Evolutionary conservation across 1,140 invertebrate species (phyloP).

Genomic region (Drosophila repleta): DNA sequence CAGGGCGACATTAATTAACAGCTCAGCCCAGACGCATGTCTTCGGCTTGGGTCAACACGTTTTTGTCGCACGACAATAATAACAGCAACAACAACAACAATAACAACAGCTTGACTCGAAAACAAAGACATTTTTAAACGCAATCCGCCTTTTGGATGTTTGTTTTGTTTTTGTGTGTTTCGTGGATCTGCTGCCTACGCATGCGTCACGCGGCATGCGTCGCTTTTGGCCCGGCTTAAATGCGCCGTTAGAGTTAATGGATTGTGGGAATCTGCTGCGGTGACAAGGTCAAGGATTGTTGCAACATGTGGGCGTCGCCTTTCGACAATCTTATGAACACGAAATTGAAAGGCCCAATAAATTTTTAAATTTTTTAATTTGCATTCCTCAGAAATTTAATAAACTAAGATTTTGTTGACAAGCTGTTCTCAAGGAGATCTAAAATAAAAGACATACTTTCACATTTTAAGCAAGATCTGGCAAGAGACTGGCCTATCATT

Average conservation of each 20-base stretch:
- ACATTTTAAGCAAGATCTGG: not conserved
- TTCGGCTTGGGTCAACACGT: slow-evolving; percentile 49
- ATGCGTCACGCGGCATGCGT: slow-evolving; percentile 35
- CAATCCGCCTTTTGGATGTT: slow-evolving; percentile 47
- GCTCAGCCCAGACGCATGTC: slow-evolving; percentile 47
- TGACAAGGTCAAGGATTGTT: slow-evolving; percentile 71
- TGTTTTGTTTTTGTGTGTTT: slow-evolving; percentile 4
- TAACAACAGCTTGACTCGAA: slow-evolving; percentile 35
- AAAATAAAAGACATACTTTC: not conserved
- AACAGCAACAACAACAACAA: slow-evolving; percentile 28
- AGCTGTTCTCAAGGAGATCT: slow-evolving; percentile 1
- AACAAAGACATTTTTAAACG: slow-evolving; percentile 70
- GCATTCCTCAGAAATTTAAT: slow-evolving; percentile 1
- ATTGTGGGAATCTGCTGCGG: slow-evolving; percentile 59
- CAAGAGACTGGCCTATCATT: no score
- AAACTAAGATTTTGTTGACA: not conserved
- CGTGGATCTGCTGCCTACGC: slow-evolving; percentile 51
- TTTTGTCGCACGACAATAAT: slow-evolving; percentile 57
- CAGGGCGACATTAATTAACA: slow-evolving; percentile 62
- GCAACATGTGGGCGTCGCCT: slow-evolving; percentile 18
- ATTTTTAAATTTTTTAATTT: slow-evolving; percentile 4
- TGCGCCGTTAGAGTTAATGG: slow-evolving; percentile 49
- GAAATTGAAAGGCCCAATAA: slow-evolving; percentile 20
- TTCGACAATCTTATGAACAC: slow-evolving; percentile 13
- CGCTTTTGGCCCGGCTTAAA: slow-evolving; percentile 21